Conservation (phyloP, 1,140 invertebrate species). For the Aplysia californica region DNA sequence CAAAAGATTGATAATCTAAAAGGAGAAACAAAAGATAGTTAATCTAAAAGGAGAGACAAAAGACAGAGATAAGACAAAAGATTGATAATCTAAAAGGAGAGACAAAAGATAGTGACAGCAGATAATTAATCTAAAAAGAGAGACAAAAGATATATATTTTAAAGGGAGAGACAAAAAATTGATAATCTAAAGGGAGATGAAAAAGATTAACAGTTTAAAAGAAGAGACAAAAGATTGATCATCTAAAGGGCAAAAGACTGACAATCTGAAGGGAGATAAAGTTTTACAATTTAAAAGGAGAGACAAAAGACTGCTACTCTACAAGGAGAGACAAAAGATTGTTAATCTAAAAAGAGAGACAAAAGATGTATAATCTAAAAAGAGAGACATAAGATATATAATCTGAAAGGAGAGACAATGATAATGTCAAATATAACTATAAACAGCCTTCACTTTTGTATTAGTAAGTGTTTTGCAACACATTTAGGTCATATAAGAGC, state of each 20-base stretch:
- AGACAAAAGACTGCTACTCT: no score
- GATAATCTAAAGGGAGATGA: slow-evolving; percentile 93
- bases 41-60: neutral
- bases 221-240: no score
- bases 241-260: neutral
- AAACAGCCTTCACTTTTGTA: no score
- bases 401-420: slow-evolving; percentile 92
- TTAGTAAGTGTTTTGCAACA: no score
- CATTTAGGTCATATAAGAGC: no score
- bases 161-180: no score
- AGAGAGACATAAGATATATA: slow-evolving; percentile 89
- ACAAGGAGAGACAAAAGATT: slow-evolving; percentile 8
- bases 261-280: slow-evolving; percentile 20
- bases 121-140: neutral
- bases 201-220: slow-evolving; percentile 93
- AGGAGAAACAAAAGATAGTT: neutral
- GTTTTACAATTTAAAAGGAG: neutral
- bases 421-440: no score
- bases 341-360: neutral
- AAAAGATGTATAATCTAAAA: no score
- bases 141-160: no score
- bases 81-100: no score
- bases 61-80: no score
- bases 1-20: no score
- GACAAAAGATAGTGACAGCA: slow-evolving; percentile 1